Evolutionary conservation across 2,888 invertebrate species (phyloP), one percentile per base, ranked within the genome.

Genomic region (Blastobasis adustella): DNA sequence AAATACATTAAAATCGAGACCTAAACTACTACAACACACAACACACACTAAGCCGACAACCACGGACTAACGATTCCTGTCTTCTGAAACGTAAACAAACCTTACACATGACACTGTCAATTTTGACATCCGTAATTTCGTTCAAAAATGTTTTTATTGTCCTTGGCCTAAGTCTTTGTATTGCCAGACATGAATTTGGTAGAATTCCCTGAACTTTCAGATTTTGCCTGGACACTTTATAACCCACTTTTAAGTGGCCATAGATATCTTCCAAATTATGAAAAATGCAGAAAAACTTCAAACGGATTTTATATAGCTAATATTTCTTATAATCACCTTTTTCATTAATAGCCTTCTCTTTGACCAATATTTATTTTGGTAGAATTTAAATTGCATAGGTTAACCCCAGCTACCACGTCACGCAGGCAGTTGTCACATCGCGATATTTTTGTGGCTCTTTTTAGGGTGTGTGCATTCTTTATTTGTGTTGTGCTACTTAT

Each of bases 401-500:
- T 71, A 82, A 77, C 80, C 76, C 79, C 58, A 67, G 66, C 72
- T 85, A 86, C 88, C 89, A 89, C 89, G 89, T 88, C 89, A 89
- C 86, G 78, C 79, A 82, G 76, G 79, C 82, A 83, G 79, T 88
- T 88, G 86, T 85, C 85, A 85, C 80, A 82, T 84, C 80, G 85
- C 79, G 84, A 83, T 87, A 89, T 87, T 88, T 88, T 88, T 87
- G 87, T 87, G 82, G 77, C 82, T 82, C 82, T 73, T 73, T 76
- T 82, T 52, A 76, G 88, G 89, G 89, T 88, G 89, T 89, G 88
- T 88, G 85, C 87, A 82, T 87, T 88, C 83, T 83, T 74, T 82
- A 82, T 80, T 79, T 85, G 84, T 87, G 84, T 88, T 87, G 86
- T 89, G 86, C 89, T 87, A 88, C 88, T 76, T 88, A 89, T 88